phyloP scores from a whole-genome alignment of 2,113 vertebrate genomes.

The Crotalus tigris region DNA sequence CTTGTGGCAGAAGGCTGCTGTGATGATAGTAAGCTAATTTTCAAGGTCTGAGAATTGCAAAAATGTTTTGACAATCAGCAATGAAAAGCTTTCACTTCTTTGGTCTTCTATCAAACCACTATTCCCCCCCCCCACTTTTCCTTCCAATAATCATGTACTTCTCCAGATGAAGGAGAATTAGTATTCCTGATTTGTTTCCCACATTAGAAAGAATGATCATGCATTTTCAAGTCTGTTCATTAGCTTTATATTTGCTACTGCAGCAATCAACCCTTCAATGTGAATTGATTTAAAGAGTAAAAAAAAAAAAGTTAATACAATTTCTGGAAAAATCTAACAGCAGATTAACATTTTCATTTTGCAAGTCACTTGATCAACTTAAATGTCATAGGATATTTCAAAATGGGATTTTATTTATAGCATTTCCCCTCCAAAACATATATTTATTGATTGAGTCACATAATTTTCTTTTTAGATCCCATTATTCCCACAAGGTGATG shows the following conservation, averaged over 20 bases:
- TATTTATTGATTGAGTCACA: neutral
- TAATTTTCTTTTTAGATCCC: neutral
- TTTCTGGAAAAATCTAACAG: slow-evolving; percentile 4
- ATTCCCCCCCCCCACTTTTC: neutral
- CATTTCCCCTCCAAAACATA: neutral
- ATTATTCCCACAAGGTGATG: neutral
- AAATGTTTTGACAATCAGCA: slow-evolving; percentile 72
- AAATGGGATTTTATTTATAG: neutral
- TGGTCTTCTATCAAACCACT: slow-evolving; percentile 42
- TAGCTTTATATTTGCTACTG: slow-evolving; percentile 40
- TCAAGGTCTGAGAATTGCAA: slow-evolving; percentile 58
- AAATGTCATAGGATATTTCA: slow-evolving; percentile 15
- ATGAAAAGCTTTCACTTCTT: slow-evolving; percentile 67
- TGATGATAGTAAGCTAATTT: slow-evolving; percentile 70
- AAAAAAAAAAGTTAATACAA: neutral
- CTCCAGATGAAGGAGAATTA: slow-evolving; percentile 54
- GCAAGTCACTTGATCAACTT: neutral
- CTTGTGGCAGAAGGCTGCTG: slow-evolving; percentile 59
- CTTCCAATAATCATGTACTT: slow-evolving; percentile 49
- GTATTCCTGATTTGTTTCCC: slow-evolving; percentile 57
- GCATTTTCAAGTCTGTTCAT: slow-evolving; percentile 12
- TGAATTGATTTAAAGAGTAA: neutral
- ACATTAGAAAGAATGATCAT: slow-evolving; percentile 31
- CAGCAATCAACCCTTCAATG: slow-evolving; percentile 19
- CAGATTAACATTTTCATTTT: neutral